A percentile compares a stretch with the other conserved stretches of the same genome.
phyloP scores from a whole-genome alignment of 2,888 invertebrate genomes.

The Leptinotarsa haldemani region DNA sequence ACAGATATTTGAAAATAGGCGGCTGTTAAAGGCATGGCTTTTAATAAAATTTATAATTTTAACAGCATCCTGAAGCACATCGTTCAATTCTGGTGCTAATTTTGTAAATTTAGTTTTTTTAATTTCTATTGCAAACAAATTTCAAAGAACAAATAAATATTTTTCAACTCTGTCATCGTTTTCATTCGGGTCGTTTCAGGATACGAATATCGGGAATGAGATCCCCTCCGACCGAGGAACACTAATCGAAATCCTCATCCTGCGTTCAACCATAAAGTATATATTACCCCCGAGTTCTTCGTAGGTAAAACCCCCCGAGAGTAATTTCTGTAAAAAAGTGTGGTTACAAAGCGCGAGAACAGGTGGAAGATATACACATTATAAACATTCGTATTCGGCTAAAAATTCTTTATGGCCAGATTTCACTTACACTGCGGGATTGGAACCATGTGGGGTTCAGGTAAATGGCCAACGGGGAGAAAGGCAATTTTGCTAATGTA shows the following conservation, averaged over 20 bases:
- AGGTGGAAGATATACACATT: slow-evolving; percentile 61
- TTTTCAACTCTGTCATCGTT: not conserved
- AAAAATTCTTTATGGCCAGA: slow-evolving; percentile 59
- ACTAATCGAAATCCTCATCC: slow-evolving; percentile 26
- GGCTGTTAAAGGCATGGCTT: no score
- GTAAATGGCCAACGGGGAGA: slow-evolving; percentile 43
- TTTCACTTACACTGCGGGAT: slow-evolving; percentile 54
- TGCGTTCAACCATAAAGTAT: slow-evolving; percentile 38
- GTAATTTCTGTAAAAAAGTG: slow-evolving; percentile 44
- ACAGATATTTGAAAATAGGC: no score
- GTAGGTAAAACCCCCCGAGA: slow-evolving; percentile 40
- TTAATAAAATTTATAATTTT: no score
- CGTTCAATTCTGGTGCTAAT: no score
- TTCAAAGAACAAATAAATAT: not conserved
- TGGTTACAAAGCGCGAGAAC: slow-evolving; percentile 52
- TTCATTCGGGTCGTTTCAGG: not conserved
- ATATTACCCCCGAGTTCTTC: slow-evolving; percentile 22
- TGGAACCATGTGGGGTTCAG: slow-evolving; percentile 52
- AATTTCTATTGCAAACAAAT: not conserved
- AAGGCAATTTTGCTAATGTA: slow-evolving; percentile 50
- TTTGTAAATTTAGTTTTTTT: no score
- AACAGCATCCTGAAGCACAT: no score
- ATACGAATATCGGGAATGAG: not conserved
- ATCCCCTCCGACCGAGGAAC: slow-evolving; percentile 20
- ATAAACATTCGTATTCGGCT: slow-evolving; percentile 60